Evolutionary conservation across 2,888 invertebrate genomes (phyloP).

Genomic region (Synanthedon vespiformis): DNA sequence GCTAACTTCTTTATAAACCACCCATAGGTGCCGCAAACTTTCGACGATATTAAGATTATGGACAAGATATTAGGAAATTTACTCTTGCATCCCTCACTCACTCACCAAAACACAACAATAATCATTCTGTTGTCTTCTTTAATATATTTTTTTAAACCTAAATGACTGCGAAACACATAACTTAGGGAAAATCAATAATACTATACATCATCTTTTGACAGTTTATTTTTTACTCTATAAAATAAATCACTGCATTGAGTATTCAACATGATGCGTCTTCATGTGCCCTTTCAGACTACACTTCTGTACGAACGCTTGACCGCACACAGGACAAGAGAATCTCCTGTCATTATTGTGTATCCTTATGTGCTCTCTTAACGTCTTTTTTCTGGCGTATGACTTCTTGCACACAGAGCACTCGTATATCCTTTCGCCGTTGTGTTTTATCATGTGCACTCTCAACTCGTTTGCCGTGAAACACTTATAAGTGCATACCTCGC

Average conservation of each 20-base stretch:
- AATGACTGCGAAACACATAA: too few species aligned
- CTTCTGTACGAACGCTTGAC: constrained; percentile 51
- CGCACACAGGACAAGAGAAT: constrained; percentile 45
- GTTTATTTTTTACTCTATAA: too few species aligned
- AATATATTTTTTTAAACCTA: too few species aligned
- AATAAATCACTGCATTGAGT: constrained; percentile 1
- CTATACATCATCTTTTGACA: too few species aligned
- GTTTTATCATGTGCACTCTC: constrained; percentile 42
- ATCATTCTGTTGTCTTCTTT: too few species aligned
- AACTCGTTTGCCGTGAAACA: constrained; percentile 38
- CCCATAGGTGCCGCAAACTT: too few species aligned
- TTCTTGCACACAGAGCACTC: constrained; percentile 52
- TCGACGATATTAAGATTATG: too few species aligned
- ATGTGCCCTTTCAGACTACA: constrained; percentile 52
- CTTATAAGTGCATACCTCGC: constrained; percentile 5
- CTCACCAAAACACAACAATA: too few species aligned
- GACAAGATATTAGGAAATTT: too few species aligned
- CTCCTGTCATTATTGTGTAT: constrained; percentile 51
- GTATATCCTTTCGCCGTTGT: constrained; percentile 37
- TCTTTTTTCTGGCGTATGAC: constrained; percentile 46
- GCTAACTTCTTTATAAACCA: too few species aligned
- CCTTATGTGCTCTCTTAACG: constrained; percentile 46
- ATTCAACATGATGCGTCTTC: constrained; percentile 42
- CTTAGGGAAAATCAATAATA: too few species aligned
- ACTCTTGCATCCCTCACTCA: too few species aligned